Base-by-base conservation (phyloP, 2,888 invertebrate species). In the Chrysolina americana region DNA sequence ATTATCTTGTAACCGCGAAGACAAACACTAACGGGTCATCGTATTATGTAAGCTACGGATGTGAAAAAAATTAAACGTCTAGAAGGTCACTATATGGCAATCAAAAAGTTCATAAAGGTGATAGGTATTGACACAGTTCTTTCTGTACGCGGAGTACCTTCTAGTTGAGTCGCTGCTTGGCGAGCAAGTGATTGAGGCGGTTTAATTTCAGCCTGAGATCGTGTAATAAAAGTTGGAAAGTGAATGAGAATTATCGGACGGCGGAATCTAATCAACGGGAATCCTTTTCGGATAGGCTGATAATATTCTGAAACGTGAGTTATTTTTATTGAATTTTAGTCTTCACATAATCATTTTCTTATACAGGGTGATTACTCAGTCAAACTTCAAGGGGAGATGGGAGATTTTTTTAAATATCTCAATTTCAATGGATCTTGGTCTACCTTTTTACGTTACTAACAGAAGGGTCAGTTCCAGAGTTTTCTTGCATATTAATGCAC, bases 81-180 rank as follows among this genome's bases (percentile, higher is more conserved):
- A 65, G 76, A 76, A 76, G 76, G 76, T 69, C 76, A 59, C 21
- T 47, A 70, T 65, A 70, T 70, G 63, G 63, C 72, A 76, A 74
- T 76, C 72, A 76, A 74, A 68, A 70, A 65, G 72, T 73, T 72
- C 72, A 74, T 64, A 66, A 69, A 72, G 72, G 74, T 74, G 70
- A 76, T 76, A 72, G 70, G 69, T 74, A 68, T 70, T 72, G 64
- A 70, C 76, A 74, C 71, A 69, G 70, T 74, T 74, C 63, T 68
- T 71, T 41, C 21, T 62, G 72, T n/a, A 19, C 59, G 59, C 28
- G 8, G 59, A 36, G 59, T 59, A n/a, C 36, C 28, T 59, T 6
- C 50, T 36, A 65, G 28, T 50, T 48, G 48, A 36, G 50, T 28
- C 66, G 50, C 50, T 50, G 66, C 36, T 50, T 47, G 48, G 23